phyloP scores from a whole-genome alignment of 2,888 invertebrate genomes.

The Julus scanicus region DNA sequence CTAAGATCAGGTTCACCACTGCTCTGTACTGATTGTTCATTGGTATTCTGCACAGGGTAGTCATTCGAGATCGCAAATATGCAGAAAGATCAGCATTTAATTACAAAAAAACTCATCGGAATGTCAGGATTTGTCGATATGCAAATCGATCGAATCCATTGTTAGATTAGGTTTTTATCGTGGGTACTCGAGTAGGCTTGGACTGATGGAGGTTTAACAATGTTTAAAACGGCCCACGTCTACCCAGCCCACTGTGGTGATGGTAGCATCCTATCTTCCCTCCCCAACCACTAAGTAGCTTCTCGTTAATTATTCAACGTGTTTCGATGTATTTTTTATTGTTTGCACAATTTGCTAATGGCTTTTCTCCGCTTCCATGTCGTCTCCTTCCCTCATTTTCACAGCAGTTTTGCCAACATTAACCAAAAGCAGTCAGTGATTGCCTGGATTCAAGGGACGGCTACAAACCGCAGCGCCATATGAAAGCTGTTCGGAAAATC shows the following conservation, averaged over 20 bases:
- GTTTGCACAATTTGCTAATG: conserved; percentile 39
- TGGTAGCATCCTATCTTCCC: background rate
- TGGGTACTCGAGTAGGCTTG: no score
- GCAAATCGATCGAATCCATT: background rate
- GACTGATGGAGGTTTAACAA: background rate
- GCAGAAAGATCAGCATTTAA: no score
- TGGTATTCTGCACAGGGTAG: no score
- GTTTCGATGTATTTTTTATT: conserved; percentile 37
- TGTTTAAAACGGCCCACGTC: background rate
- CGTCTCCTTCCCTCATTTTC: background rate
- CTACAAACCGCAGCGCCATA: conserved; percentile 2
- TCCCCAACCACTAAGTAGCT: conserved; percentile 22
- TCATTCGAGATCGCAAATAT: no score
- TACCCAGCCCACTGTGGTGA: background rate
- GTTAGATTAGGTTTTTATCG: background rate
- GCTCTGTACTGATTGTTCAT: no score
- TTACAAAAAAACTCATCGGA: background rate
- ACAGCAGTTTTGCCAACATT: background rate
- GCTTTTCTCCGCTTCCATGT: conserved; percentile 39
- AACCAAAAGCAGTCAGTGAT: background rate
- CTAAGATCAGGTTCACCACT: no score
- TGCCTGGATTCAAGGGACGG: background rate
- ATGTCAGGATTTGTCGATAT: background rate
- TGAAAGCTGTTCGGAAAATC: background rate
- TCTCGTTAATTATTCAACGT: conserved; percentile 39